Percentiles rank a stretch among this genome's conserved stretches.
phyloP scores from a whole-genome alignment of 1,140 invertebrate genomes.

The Zelostemma sp. region DNA sequence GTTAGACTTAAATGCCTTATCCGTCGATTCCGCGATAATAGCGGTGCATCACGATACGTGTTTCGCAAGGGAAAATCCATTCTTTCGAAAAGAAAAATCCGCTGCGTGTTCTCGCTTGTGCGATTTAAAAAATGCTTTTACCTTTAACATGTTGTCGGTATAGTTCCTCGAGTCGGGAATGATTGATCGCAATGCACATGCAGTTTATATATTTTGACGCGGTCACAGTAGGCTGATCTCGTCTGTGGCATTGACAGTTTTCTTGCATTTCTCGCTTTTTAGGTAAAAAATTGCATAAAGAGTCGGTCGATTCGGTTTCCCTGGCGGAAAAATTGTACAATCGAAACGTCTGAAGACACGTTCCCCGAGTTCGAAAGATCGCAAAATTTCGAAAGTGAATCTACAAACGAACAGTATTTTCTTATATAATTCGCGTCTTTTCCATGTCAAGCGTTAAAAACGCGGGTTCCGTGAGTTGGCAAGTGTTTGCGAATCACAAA shows the following conservation, averaged over 20 bases:
- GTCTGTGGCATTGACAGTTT: slow-evolving; percentile 45
- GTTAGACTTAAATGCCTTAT: background rate
- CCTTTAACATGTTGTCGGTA: slow-evolving; percentile 36
- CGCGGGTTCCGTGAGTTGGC: background rate
- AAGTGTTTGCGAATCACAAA: slow-evolving; percentile 4
- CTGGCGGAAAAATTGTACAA: slow-evolving; percentile 21
- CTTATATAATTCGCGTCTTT: slow-evolving; percentile 9
- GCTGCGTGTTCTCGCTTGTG: too few species aligned
- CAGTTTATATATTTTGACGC: slow-evolving; percentile 38
- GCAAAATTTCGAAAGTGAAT: background rate
- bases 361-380: background rate
- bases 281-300: slow-evolving; percentile 26
- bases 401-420: background rate
- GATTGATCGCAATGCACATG: slow-evolving; percentile 23
- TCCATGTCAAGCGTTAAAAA: slow-evolving; percentile 5
- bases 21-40: background rate
- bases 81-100: background rate
- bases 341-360: too few species aligned
- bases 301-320: too few species aligned
- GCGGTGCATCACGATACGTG: too few species aligned
- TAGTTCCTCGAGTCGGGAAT: slow-evolving; percentile 25
- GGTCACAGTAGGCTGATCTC: slow-evolving; percentile 44
- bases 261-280: slow-evolving; percentile 22
- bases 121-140: slow-evolving; percentile 5
- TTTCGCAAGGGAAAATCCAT: too few species aligned